Evolutionary conservation across 2,113 vertebrate genomes (phyloP).

Genomic region (Myotis yumanensis): DNA sequence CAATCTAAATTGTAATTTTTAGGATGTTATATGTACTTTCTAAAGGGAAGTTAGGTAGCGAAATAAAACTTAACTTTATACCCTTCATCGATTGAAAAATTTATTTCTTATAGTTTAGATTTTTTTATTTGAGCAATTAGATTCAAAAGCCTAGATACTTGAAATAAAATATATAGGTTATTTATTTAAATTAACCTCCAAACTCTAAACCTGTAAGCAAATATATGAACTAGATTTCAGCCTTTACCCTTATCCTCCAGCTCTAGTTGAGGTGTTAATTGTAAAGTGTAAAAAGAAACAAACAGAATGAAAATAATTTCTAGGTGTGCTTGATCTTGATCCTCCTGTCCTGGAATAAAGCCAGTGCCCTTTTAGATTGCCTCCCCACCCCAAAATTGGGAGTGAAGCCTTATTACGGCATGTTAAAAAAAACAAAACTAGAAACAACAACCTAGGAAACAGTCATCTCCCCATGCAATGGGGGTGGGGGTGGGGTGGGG

Average conservation of each 20-base stretch:
- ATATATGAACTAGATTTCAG: neutral
- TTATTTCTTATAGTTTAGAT: neutral
- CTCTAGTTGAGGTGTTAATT: neutral
- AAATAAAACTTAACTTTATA: neutral
- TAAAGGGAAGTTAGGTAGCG: neutral
- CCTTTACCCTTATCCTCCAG: neutral
- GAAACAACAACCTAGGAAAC: neutral
- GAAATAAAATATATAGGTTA: neutral
- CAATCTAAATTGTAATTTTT: neutral
- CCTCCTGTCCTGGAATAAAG: neutral
- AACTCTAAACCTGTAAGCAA: neutral
- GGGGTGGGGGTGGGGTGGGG: too few relatives aligned
- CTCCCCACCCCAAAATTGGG: neutral
- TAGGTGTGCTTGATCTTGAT: neutral
- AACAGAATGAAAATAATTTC: neutral
- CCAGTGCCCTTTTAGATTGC: neutral
- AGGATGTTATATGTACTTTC: neutral
- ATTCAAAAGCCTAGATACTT: slow-evolving; percentile 8
- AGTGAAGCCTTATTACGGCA: neutral
- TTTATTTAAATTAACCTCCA: neutral
- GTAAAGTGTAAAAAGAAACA: neutral
- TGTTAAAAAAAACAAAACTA: neutral
- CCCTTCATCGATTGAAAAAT: neutral
- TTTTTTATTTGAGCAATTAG: neutral
- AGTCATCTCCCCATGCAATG: neutral